Base-by-base conservation (phyloP, 2,797 vertebrate genomes). In the Lycodopsis pacificus region DNA sequence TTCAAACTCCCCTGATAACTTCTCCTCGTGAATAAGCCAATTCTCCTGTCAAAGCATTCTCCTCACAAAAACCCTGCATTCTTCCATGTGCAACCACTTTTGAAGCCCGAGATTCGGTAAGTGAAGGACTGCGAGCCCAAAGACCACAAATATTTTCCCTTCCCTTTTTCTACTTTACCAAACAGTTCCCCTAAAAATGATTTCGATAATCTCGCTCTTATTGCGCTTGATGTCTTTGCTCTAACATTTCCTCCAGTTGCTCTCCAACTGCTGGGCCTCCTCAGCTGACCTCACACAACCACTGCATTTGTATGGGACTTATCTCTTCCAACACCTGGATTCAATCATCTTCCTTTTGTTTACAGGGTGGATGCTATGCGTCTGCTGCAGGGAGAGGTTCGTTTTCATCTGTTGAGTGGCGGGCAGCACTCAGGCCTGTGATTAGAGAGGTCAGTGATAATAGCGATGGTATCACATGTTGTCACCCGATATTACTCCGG, bases 31-130 rank as follows among this genome's bases (percentile, higher is more conserved):
- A 89, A 88, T 79, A 81, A 82, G 76, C 82, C 78, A 86, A 82
- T 78, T 82, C 86, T 81, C 66, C 83, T 81, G 87, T 92, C 81
- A 92, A 90, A 92, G 75, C 70, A 27, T 79, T 85, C 69, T 79
- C 65, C 46, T 66, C 62, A 17, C 87, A 89, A 69, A 17, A 30
- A 30, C 53, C 19, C 68, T 78, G 53, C 83, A 84, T 88, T 89
- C 83, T 83, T 90, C 82, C 90, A 93, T 85, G 83, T 93, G 91
- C 82, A 89, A 93, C 80, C 90, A 90, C 83, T 94, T 93, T 88
- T 8, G 44, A 82, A 84, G 81, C 74, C 65, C 57, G 56, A 71
- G 68, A 86, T 85, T 78, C 73, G 85, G 22, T 69, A 80, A 86
- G 75, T 86, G 89, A 92, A 88, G 75, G 88, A 80, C 87, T 72